Percentiles rank a stretch among this genome's conserved stretches.
Conservation (phyloP, 1,140 invertebrate species). For the Hyphantria cunea region DNA sequence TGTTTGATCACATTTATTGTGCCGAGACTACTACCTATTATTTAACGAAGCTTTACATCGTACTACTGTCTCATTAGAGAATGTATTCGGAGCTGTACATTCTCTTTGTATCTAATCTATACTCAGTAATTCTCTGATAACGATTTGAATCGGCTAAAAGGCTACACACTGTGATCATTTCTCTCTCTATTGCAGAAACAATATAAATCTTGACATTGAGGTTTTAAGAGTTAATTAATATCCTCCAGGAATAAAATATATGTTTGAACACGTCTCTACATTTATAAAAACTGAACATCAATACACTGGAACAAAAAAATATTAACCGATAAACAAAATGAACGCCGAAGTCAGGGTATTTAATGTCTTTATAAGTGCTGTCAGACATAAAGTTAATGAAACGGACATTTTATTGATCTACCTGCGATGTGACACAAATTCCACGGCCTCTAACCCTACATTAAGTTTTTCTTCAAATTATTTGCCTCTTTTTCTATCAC, state of each 20-base stretch:
- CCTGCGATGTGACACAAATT: constrained; percentile 73
- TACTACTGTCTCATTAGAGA: constrained; percentile 62
- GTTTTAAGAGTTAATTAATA: background rate
- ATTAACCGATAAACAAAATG: constrained; percentile 30
- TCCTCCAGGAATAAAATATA: too few relatives aligned
- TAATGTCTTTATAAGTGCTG: constrained; percentile 81
- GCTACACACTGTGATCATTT: too few relatives aligned
- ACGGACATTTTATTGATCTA: constrained; percentile 78
- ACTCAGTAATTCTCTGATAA: constrained; percentile 53
- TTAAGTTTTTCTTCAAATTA: constrained; percentile 76
- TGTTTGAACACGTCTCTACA: too few relatives aligned
- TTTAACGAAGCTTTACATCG: constrained; percentile 51
- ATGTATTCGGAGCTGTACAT: constrained; percentile 52
- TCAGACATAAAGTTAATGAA: constrained; percentile 76
- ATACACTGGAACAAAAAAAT: constrained; percentile 27
- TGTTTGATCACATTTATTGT: constrained; percentile 75
- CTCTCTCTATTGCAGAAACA: constrained; percentile 17
- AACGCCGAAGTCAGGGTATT: constrained; percentile 59
- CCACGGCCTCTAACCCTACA: constrained; percentile 64
- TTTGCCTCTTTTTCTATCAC: constrained; percentile 50
- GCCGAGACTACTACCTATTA: constrained; percentile 51
- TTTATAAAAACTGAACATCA: background rate
- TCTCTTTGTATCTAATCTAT: constrained; percentile 54
- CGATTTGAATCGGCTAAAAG: constrained; percentile 37
- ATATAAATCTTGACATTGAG: constrained; percentile 7